Conservation (phyloP, 1,140 invertebrate genomes). For the Drosophila sp. region DNA sequence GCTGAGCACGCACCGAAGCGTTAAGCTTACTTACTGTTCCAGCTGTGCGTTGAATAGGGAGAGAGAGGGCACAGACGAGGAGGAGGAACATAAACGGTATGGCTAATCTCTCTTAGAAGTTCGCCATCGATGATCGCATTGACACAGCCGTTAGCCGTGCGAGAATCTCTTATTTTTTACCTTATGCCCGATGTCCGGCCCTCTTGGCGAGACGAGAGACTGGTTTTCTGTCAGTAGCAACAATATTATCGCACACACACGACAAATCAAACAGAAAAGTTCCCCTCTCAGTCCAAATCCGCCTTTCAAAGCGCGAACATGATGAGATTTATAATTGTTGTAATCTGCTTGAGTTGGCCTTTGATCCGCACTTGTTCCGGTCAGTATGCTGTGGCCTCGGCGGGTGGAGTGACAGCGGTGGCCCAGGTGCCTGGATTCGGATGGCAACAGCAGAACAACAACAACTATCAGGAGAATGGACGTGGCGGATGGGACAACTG, state of each 20-base stretch:
- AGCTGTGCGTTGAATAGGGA: background rate
- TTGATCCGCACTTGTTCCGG: conserved; percentile 23
- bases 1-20: conserved; percentile 52
- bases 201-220: conserved; percentile 45
- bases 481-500: conserved; percentile 21
- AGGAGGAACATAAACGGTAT: background rate
- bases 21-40: background rate
- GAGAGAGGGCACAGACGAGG: background rate
- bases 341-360: conserved; percentile 20
- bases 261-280: conserved; percentile 16
- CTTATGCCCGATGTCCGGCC: background rate
- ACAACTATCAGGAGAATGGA: conserved; percentile 20
- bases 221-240: conserved; percentile 50
- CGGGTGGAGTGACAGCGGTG: conserved; percentile 49
- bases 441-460: conserved; percentile 22
- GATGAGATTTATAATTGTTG: conserved; percentile 43
- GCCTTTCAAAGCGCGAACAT: conserved; percentile 47
- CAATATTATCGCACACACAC: conserved; percentile 46
- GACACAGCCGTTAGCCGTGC: conserved; percentile 12
- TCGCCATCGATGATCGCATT: background rate
- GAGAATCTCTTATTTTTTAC: conserved; percentile 14
- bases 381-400: conserved; percentile 54
- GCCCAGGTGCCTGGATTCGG: conserved; percentile 48
- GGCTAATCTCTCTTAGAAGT: conserved; percentile 2
- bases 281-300: conserved; percentile 57